Percentiles rank a stretch among this genome's conserved stretches.
phyloP scores from a whole-genome alignment of 2,888 invertebrate species.

The Trichopoda pennipes region DNA sequence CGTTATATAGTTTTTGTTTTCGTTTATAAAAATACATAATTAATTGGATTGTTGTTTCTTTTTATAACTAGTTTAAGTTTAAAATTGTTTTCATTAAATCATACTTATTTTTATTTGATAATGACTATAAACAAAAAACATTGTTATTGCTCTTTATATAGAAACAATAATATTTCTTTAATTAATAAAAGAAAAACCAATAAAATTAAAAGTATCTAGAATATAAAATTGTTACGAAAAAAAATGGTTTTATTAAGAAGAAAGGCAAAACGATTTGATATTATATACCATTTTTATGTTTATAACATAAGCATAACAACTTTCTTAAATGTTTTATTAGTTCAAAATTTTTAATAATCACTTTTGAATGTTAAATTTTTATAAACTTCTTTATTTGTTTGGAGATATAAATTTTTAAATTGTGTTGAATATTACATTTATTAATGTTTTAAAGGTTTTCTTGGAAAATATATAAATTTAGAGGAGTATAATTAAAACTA shows the following conservation, averaged over 20 bases:
- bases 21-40: background rate
- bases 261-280: no score
- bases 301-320: no score
- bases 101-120: conserved; percentile 47
- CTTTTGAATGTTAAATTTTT: no score
- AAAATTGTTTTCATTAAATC: conserved; percentile 44
- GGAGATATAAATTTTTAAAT: no score
- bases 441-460: no score
- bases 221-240: conserved; percentile 67
- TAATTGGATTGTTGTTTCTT: conserved; percentile 60
- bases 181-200: conserved; percentile 52
- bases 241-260: conserved; percentile 3
- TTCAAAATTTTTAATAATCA: no score
- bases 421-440: no score
- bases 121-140: conserved; percentile 32
- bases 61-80: conserved; percentile 39
- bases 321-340: no score
- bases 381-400: no score
- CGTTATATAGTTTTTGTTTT: conserved; percentile 30
- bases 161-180: conserved; percentile 66
- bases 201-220: conserved; percentile 61
- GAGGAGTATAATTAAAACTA: no score
- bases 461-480: no score
- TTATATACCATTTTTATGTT: no score
- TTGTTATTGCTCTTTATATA: conserved; percentile 63